These are phyloP conservation scores for Alectura lathami DNA, from an alignment of 2,113 vertebrate genomes.

Conservation along the genomic window DNA sequence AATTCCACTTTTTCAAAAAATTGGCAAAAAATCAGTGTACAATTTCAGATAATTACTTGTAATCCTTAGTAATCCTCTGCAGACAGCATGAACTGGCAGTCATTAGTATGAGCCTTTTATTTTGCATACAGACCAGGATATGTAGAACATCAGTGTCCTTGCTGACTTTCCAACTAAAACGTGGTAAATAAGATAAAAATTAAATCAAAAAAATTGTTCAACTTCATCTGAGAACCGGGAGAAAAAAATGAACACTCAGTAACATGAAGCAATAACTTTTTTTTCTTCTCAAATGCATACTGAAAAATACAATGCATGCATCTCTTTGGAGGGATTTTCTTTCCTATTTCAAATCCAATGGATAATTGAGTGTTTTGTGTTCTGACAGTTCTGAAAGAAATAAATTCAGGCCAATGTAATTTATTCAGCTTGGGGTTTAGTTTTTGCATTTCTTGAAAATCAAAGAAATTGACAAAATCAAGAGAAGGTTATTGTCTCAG, in stretches of 20 bases:
- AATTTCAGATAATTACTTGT: constrained; percentile 73
- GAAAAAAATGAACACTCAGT: neutral
- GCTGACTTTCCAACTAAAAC: neutral
- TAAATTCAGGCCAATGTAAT: neutral
- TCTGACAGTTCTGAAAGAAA: neutral
- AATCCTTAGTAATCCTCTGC: constrained; percentile 65
- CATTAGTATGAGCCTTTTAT: constrained; percentile 42
- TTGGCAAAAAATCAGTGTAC: constrained; percentile 31
- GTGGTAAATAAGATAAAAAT: constrained; percentile 21
- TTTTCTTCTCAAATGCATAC: neutral
- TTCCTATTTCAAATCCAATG: neutral
- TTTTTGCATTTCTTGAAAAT: neutral
- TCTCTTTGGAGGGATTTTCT: neutral
- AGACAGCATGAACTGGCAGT: constrained; percentile 40
- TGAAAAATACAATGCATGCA: neutral
- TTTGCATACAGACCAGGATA: constrained; percentile 33
- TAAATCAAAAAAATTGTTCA: neutral
- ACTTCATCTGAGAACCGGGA: neutral
- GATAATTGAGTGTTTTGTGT: neutral
- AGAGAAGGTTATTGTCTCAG: neutral
- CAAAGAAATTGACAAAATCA: neutral
- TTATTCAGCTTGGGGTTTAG: neutral
- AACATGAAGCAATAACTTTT: neutral
- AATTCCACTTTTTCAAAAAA: constrained; percentile 27
- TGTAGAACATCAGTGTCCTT: neutral